Evolutionary conservation across 2,113 vertebrate genomes (phyloP).

Genomic region (Seriola rivoliana): DNA sequence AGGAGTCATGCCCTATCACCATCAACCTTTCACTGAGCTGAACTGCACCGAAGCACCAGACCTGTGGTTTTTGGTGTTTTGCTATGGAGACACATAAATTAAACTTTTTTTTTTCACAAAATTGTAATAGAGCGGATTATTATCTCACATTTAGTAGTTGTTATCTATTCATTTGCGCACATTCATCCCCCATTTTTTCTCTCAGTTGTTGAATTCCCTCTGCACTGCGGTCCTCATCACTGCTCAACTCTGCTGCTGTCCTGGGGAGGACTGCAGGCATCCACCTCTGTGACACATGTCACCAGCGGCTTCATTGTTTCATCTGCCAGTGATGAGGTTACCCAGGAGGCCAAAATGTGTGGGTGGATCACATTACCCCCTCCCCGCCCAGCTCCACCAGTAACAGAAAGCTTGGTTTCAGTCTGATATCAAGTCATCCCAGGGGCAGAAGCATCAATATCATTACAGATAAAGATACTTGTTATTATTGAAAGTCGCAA

Average conservation of each 20-base stretch:
- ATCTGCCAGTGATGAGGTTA: constrained; percentile 21
- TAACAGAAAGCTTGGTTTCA: neutral
- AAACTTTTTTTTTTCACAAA: neutral
- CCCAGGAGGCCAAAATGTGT: constrained; percentile 2
- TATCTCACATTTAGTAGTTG: neutral
- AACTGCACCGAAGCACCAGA: constrained; percentile 3
- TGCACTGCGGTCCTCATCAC: neutral
- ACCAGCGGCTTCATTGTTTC: constrained; percentile 20
- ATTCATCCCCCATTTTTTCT: constrained; percentile 1
- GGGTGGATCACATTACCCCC: neutral
- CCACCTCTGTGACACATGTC: constrained; percentile 26
- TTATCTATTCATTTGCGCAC: neutral
- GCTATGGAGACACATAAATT: neutral
- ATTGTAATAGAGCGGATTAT: neutral
- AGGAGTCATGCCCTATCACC: constrained; percentile 52
- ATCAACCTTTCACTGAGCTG: constrained; percentile 59
- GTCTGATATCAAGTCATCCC: neutral
- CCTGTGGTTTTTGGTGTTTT: neutral
- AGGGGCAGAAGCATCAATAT: neutral
- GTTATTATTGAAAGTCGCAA: constrained; percentile 1
- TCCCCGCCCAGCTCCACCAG: neutral
- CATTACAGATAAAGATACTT: neutral
- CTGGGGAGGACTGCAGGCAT: neutral
- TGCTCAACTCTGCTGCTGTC: neutral
- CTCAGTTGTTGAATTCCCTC: neutral